Base-by-base conservation (phyloP, 2,797 vertebrate species). In the Notolabrus celidotus region DNA sequence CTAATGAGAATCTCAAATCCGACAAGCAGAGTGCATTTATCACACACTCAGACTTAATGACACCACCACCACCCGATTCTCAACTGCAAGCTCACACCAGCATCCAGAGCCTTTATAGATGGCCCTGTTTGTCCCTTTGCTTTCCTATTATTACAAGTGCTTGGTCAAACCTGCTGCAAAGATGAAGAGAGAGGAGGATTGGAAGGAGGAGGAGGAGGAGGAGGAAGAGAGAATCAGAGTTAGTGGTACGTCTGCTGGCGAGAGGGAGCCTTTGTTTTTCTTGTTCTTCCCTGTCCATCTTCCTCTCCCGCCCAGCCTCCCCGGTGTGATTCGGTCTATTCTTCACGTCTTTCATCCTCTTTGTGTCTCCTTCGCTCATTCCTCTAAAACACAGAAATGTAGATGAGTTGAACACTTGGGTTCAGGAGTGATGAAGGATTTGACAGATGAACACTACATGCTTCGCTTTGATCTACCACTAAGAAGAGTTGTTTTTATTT, bases 1-100 rank as follows among this genome's bases (percentile, higher is more conserved):
- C 92, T 95, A 94, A 94, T 94, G 93, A 94, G 89, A 90, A 91
- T 89, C 92, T 94, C 90, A 92, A 89, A 92, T 88, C 89, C 85
- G 80, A 92, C 93, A 89, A 93, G 92, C 90, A 59, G 69, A 91
- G 89, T 88, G 84, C 92, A 93, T 95, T 93, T 86, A 93, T 94
- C 94, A 93, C 85, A 42, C 88, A 82, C 90, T 87, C 87, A 31
- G 47, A 43, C 86, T 82, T 92, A 89, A 92, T 91, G 91, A 87
- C 88, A 82, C 78, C 79, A 42, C 83, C 80, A 69, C 84, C n/a
- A n/a, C n/a, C n/a, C 87, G 83, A 41, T 72, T 67, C 83, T 84
- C 79, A 77, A 70, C 90, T 60, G 71, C 72, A 22, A n/a, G 25
- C 79, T 80, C 63, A 42, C 38, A 25, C 82, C 68, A 58, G 41